These are phyloP conservation scores for Eubucco bourcierii DNA, from an alignment of 2,113 vertebrate genomes.

Conservation along the genomic window DNA sequence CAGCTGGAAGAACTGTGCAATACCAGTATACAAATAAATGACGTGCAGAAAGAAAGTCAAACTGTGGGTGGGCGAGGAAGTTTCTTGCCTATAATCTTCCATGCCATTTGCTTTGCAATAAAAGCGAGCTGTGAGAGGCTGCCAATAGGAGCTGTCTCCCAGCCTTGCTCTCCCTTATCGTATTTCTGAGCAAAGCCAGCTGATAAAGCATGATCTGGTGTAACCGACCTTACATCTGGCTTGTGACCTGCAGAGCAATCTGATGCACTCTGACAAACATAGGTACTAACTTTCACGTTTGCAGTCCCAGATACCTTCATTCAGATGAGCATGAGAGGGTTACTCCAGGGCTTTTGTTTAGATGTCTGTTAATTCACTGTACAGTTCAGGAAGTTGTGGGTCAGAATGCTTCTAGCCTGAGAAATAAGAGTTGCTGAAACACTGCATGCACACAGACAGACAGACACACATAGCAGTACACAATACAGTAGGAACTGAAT, in stretches of 20 bases:
- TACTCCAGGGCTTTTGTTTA: not conserved
- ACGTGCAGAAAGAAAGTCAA: not conserved
- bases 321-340: not conserved
- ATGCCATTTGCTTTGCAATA: not conserved
- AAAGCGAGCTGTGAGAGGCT: not conserved
- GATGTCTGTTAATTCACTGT: not conserved
- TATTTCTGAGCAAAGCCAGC: conserved; percentile 14
- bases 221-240: conserved; percentile 11
- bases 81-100: not conserved
- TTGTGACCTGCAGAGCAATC: not conserved
- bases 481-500: not conserved
- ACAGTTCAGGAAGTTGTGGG: not conserved
- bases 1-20: not conserved
- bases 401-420: not conserved
- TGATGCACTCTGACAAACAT: not conserved
- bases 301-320: not conserved
- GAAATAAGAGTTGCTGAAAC: not conserved
- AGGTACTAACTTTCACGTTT: not conserved
- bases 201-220: conserved; percentile 25
- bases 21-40: not conserved
- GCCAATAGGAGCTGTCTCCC: not conserved
- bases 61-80: not conserved
- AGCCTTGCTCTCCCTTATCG: not conserved
- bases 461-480: not conserved
- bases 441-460: not conserved